Conservation (phyloP, 2,113 vertebrate genomes). For the Dendropsophus ebraccatus region DNA sequence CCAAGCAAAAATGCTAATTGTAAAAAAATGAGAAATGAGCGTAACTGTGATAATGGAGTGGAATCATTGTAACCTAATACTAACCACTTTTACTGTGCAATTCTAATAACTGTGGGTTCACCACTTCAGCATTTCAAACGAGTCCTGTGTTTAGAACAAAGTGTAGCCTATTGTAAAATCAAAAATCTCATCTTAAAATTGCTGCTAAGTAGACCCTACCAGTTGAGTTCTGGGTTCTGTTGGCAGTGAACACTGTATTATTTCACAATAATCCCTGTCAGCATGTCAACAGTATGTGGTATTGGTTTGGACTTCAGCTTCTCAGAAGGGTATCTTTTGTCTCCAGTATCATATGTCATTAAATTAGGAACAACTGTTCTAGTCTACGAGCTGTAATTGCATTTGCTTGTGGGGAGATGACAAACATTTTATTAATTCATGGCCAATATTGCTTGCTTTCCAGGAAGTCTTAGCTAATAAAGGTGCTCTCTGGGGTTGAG, state of each 20-base stretch:
- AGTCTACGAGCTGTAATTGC: slow-evolving; percentile 32
- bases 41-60: background rate
- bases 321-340: slow-evolving; percentile 40
- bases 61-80: slow-evolving; percentile 17
- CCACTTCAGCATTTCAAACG: background rate
- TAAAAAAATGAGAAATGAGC: background rate
- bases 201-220: background rate
- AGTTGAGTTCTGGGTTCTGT: slow-evolving; percentile 13
- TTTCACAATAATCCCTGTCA: slow-evolving; percentile 56
- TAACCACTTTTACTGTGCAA: background rate
- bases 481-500: background rate
- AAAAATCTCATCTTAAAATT: slow-evolving; percentile 5
- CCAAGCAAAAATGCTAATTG: background rate
- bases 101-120: slow-evolving; percentile 37
- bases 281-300: slow-evolving; percentile 57
- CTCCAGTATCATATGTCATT: slow-evolving; percentile 52
- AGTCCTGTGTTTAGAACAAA: slow-evolving; percentile 27
- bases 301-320: slow-evolving; percentile 42
- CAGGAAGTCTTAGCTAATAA: slow-evolving; percentile 21
- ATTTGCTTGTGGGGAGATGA: slow-evolving; percentile 33
- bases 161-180: slow-evolving; percentile 38
- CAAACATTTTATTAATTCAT: slow-evolving; percentile 33
- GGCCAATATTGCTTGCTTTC: slow-evolving; percentile 21
- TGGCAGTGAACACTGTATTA: slow-evolving; percentile 39
- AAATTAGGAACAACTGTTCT: slow-evolving; percentile 50